Conservation (phyloP, 2,113 vertebrate species). For the Mormoops blainvillei region DNA sequence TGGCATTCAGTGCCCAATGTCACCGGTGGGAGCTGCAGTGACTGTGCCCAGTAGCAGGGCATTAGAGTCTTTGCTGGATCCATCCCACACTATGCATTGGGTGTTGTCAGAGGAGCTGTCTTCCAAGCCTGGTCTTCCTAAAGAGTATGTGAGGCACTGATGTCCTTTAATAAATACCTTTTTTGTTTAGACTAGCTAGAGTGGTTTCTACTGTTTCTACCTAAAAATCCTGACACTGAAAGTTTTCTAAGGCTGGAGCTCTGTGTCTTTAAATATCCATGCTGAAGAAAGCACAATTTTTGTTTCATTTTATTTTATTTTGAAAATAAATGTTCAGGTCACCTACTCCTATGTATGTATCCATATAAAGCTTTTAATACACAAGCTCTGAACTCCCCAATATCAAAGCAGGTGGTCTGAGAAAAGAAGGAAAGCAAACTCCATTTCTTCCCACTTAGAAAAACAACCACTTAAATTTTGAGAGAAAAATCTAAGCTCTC, state of each 20-base stretch:
- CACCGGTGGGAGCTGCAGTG: neutral
- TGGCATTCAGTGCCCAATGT: neutral
- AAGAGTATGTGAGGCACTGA: neutral
- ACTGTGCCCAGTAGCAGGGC: neutral
- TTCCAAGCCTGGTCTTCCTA: neutral
- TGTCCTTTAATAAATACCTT: neutral
- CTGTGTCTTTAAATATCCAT: neutral
- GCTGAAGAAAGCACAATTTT: neutral
- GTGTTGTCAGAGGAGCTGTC: neutral
- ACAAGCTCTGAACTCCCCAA: neutral
- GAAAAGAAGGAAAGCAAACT: neutral
- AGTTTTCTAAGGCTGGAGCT: neutral
- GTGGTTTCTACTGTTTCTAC: neutral
- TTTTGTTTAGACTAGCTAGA: neutral
- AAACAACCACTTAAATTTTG: neutral
- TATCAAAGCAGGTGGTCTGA: neutral
- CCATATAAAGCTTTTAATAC: neutral
- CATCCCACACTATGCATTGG: neutral
- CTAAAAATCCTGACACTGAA: neutral
- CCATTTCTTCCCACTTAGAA: neutral
- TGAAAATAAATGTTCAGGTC: neutral
- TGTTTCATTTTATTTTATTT: neutral
- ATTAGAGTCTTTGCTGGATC: neutral
- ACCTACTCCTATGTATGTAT: neutral
- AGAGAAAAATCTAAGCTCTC: constrained; percentile 46